phyloP scores from a whole-genome alignment of 2,797 vertebrate genomes.

The Spheniscus humboldti region DNA sequence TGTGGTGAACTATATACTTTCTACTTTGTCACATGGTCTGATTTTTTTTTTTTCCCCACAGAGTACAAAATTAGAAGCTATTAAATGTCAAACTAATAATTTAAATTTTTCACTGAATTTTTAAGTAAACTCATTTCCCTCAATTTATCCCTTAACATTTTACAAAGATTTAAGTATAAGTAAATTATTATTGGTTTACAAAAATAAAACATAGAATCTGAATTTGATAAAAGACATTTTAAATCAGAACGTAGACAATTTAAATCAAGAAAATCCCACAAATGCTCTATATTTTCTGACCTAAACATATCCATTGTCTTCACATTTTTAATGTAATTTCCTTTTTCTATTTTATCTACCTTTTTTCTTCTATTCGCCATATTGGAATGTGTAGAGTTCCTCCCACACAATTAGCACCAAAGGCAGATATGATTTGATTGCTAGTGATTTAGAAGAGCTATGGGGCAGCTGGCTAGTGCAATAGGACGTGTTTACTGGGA shows the following conservation, averaged over 20 bases:
- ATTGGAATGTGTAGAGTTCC: not conserved
- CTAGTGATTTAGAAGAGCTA: not conserved
- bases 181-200: not conserved
- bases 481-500: not conserved
- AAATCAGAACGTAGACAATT: not conserved
- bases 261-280: not conserved
- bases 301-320: not conserved
- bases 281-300: not conserved
- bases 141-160: not conserved
- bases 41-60: not conserved
- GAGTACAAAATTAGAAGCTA: not conserved
- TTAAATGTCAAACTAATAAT: not conserved
- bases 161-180: not conserved
- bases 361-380: not conserved
- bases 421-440: not conserved
- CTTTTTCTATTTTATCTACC: not conserved
- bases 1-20: not conserved
- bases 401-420: not conserved
- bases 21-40: fast-evolving
- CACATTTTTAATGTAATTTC: not conserved
- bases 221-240: not conserved
- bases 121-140: not conserved
- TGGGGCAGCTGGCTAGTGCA: not conserved
- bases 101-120: not conserved
- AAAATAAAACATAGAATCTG: not conserved